A percentile compares a stretch with the other conserved stretches of the same genome.
phyloP scores from a whole-genome alignment of 2,113 vertebrate species.

The Dicerorhinus sumatrensis region DNA sequence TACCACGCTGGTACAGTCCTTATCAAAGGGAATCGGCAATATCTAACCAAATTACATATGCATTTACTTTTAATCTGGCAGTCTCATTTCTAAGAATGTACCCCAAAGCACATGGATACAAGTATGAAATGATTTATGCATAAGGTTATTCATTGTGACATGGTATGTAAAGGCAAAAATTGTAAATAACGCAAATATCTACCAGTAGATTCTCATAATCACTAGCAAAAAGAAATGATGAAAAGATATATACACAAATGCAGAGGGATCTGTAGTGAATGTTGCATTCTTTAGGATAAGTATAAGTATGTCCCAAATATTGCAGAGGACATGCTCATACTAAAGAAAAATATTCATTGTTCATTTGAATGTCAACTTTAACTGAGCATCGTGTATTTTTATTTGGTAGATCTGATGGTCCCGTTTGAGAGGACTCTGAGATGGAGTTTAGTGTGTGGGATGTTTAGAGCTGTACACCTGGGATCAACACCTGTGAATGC shows the following conservation, averaged over 20 bases:
- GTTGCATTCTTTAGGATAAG: neutral
- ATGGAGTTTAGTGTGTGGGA: neutral
- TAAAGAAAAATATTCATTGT: neutral
- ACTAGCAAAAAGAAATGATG: neutral
- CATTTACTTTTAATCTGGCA: neutral
- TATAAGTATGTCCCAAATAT: neutral
- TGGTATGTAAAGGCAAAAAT: neutral
- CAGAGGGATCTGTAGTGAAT: neutral
- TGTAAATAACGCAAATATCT: neutral
- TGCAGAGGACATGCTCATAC: neutral
- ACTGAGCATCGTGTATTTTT: neutral
- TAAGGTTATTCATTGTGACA: neutral
- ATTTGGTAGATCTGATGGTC: neutral
- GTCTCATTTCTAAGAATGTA: neutral
- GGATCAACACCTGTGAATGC: too few relatives aligned
- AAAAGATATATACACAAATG: neutral
- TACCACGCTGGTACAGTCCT: neutral
- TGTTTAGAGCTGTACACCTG: neutral
- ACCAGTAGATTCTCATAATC: neutral
- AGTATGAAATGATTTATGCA: neutral
- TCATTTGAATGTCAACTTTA: neutral
- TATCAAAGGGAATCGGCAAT: neutral
- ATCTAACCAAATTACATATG: neutral
- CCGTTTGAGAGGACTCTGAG: neutral
- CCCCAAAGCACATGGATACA: neutral